Evolutionary conservation across 2,888 invertebrate genomes (phyloP).

Genomic region (Clusia tigrina): DNA sequence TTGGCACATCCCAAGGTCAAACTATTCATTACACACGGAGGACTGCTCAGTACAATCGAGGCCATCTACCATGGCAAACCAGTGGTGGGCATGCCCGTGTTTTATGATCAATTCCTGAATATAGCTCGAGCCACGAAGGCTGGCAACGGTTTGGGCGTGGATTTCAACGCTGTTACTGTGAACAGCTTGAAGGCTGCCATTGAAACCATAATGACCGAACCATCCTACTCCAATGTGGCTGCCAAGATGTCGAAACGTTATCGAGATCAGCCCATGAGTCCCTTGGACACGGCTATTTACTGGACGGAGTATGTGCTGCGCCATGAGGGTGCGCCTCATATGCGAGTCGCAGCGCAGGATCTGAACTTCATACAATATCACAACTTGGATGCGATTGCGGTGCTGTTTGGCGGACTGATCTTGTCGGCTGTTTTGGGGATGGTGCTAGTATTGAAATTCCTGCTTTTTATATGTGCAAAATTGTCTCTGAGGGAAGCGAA

Average conservation of each 20-base stretch:
- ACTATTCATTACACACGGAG: constrained; percentile 67
- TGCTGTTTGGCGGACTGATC: constrained; percentile 50
- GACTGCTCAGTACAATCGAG: constrained; percentile 65
- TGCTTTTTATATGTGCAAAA: neutral
- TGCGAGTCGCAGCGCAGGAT: constrained; percentile 40
- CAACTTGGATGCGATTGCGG: constrained; percentile 26
- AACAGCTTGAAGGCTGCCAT: constrained; percentile 39
- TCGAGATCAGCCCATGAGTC: constrained; percentile 57
- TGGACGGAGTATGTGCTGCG: constrained; percentile 60
- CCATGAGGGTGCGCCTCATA: constrained; percentile 56
- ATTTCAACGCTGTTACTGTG: constrained; percentile 30
- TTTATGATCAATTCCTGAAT: constrained; percentile 54
- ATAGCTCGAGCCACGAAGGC: constrained; percentile 43
- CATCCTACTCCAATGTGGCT: constrained; percentile 39
- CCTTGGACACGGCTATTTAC: constrained; percentile 52
- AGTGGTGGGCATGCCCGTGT: constrained; percentile 59
- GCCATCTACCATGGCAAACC: constrained; percentile 62
- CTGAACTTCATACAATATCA: neutral
- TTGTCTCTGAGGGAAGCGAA: neutral
- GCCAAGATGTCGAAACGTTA: constrained; percentile 45
- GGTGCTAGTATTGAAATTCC: constrained; percentile 30
- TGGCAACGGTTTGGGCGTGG: constrained; percentile 46
- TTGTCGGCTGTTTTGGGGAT: constrained; percentile 1
- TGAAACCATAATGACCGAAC: constrained; percentile 42
- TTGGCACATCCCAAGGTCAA: constrained; percentile 63